Base-by-base conservation (phyloP, 2,113 vertebrate species). In the Carassius carassius region DNA sequence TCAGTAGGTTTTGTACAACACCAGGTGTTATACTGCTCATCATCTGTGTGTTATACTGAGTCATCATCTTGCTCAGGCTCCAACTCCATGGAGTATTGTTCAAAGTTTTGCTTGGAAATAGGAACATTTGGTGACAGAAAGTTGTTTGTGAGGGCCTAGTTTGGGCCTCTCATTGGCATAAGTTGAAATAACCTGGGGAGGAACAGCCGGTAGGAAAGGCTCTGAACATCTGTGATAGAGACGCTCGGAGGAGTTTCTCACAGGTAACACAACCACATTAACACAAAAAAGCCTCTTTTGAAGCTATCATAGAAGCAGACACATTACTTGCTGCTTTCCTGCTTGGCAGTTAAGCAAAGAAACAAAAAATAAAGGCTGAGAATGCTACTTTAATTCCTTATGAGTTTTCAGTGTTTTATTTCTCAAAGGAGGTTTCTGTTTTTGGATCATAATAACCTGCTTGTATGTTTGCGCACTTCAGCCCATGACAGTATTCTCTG, bases 161-260 rank as follows among this genome's bases (percentile, higher is more conserved):
- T 67, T 58, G 49, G 60, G 60, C 63, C 83, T 37, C 49, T 82
- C 37, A 49, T 81, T 82, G 73, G 79, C 84, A 81, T 81, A 85
- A 80, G 63, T 41, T 72, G 80, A 51, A 80, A 85, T 85, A 76
- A 84, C 83, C 80, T 76, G 72, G 87, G 88, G 84, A 84, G 62
- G 44, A 80, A 81, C 74, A 67, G 81, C 56, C 74, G 58, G 70
- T 29, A 84, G 56, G 51, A 73, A 83, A 85, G 72, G 47, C 65
- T 87, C 54, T 74, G 63, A 89, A 86, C 84, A 88, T 84, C 86
- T 79, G 81, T 67, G 72, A 86, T 84, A 74, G 63, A 78, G 49
- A 79, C 2, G n/a, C 62, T 77, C 44, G 13, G 37, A 54, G 35
- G 84, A 60, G 29, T 82, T 70, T 84, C 63, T 60, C 70, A 47